phyloP scores from a whole-genome alignment of 2,888 invertebrate genomes.

The Ochropleura plecta region DNA sequence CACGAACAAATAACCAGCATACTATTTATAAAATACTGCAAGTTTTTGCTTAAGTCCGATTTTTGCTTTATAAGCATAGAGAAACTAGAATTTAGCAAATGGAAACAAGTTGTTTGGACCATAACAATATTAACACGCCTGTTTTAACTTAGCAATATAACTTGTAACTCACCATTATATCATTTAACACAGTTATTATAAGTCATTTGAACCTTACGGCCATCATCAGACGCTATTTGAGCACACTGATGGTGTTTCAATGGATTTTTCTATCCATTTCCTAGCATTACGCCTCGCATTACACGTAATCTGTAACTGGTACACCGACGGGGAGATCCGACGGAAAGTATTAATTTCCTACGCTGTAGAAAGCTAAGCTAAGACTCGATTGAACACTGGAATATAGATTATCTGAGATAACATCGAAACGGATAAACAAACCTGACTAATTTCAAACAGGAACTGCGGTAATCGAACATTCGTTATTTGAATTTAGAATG shows the following conservation, averaged over 20 bases:
- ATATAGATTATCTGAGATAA: slow-evolving; percentile 55
- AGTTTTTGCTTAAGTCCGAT: not conserved
- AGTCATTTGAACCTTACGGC: slow-evolving; percentile 27
- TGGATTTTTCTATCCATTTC: slow-evolving; percentile 64
- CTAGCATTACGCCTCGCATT: slow-evolving; percentile 69
- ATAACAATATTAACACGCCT: not conserved
- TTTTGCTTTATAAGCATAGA: not conserved
- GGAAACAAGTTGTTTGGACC: slow-evolving; percentile 4
- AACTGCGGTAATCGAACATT: slow-evolving; percentile 15
- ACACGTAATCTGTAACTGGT: slow-evolving; percentile 62
- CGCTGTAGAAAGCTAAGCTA: slow-evolving; percentile 81
- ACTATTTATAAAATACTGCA: not conserved
- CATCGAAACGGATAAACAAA: slow-evolving; percentile 40
- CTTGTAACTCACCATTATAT: slow-evolving; percentile 22
- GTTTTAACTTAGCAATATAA: slow-evolving; percentile 1
- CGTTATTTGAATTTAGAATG: slow-evolving; percentile 21
- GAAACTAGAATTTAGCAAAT: slow-evolving; percentile 1
- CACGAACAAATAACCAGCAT: not conserved
- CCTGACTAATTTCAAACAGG: slow-evolving; percentile 38
- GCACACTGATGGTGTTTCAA: slow-evolving; percentile 27
- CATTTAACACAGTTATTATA: slow-evolving; percentile 28
- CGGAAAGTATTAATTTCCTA: slow-evolving; percentile 83
- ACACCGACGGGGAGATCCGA: slow-evolving; percentile 71
- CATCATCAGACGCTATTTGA: slow-evolving; percentile 36
- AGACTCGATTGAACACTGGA: slow-evolving; percentile 43